Evolutionary conservation across 2,797 vertebrate species (phyloP).

Genomic region (Psittacula echo): DNA sequence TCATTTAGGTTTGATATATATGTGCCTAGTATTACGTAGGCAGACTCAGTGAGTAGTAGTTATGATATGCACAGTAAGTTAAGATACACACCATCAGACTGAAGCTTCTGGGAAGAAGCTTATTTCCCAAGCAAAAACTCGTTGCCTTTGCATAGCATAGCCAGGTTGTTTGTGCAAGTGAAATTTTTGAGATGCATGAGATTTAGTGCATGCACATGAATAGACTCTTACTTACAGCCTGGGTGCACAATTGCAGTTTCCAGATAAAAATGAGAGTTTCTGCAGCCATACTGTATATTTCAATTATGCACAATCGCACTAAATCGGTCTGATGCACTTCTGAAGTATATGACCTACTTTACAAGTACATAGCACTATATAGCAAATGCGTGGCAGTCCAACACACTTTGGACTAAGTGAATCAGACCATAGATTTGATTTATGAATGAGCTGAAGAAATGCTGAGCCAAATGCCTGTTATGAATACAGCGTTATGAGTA

Average conservation of each 20-base stretch:
- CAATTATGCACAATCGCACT: not conserved
- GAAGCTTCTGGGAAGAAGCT: not conserved
- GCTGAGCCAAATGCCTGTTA: not conserved
- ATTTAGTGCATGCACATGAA: not conserved
- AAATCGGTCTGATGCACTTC: not conserved
- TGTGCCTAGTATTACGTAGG: not conserved
- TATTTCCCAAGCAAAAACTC: not conserved
- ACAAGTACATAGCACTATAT: not conserved
- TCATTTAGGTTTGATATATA: not conserved
- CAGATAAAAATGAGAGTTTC: not conserved
- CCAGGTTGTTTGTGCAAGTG: not conserved
- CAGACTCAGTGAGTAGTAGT: not conserved
- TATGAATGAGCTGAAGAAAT: constrained; percentile 2
- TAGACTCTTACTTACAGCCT: not conserved
- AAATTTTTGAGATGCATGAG: not conserved
- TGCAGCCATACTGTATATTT: not conserved
- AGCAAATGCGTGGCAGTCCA: not conserved
- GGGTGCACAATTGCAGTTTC: not conserved
- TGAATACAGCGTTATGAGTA: not conserved
- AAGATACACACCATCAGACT: not conserved
- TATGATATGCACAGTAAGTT: no score
- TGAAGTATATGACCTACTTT: not conserved
- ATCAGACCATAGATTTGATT: not conserved
- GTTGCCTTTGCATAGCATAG: not conserved
- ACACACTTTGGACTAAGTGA: not conserved